Base-by-base conservation (phyloP, 2,888 invertebrate species). In the Caradrina kadenii region DNA sequence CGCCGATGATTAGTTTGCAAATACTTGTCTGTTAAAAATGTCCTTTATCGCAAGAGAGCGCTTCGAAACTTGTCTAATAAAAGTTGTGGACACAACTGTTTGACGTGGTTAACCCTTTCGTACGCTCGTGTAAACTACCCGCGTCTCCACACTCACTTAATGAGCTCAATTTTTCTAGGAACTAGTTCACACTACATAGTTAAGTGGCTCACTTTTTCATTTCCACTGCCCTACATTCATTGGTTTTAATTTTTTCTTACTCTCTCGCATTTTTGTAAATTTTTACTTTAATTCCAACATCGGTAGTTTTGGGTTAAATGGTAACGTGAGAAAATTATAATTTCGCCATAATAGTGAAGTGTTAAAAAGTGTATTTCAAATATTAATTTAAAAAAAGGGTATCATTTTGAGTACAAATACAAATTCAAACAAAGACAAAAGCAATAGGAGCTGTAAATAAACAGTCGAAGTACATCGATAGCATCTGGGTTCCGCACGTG, bases 401-500 rank as follows among this genome's bases (percentile, higher is more conserved):
- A 68, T 68, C 70, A 65, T 56, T 73, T 54, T 31, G 13, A 54
- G 15, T 50, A 13, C 21, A 53, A 69, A 70, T 58, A 61, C 50
- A 66, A 74, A 70, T 73, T 63, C 71, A 59, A 64, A 65, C 49
- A 22, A 53, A 73, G 65, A 66, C 63, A 73, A 73, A 72, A 71
- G 60, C 73, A 71, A 82, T 75, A 65, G 45, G 45, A 73, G 70
- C 61, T 70, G 79, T 73, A 81, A 83, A 76, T 81, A 83, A 75
- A 76, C 66, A 67, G 55, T 73, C 72, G 76, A 77, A 79, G 76
- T 83, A 82, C 73, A 82, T 86, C 83, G 83, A 88, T 86, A 87
- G 86, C 86, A 87, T 88, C 88, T 86, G 88, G 76, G 86, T 85
- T 85, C 72, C 71, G 83, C 84, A 88, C 88, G 88, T 90, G 88